Conservation (phyloP, 2,113 vertebrate genomes). For the Ascaphus truei region DNA sequence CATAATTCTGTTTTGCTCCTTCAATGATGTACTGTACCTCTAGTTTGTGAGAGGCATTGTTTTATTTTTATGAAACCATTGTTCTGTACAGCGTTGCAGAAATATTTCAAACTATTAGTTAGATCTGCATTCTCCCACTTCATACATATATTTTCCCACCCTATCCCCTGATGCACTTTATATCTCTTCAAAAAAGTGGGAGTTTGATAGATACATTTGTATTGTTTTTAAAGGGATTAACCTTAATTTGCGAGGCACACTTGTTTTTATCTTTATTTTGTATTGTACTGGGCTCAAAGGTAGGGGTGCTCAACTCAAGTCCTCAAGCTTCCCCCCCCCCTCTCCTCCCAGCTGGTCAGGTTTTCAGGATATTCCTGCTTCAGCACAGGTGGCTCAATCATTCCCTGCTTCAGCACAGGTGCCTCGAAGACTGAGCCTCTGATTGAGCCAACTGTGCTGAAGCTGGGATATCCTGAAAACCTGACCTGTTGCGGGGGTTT, state of each 20-base stretch:
- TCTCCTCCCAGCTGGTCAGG: too few species aligned
- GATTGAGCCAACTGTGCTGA: too few species aligned
- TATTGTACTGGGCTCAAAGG: constrained; percentile 45
- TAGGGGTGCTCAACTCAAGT: too few species aligned
- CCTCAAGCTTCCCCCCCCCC: too few species aligned
- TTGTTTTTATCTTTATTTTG: constrained; percentile 48
- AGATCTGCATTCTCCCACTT: constrained; percentile 35
- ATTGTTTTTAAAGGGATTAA: constrained; percentile 57
- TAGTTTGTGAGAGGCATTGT: constrained; percentile 36
- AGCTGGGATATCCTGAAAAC: too few species aligned
- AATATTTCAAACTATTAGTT: constrained; percentile 38
- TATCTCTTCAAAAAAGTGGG: constrained; percentile 60
- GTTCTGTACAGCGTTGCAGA: constrained; percentile 42
- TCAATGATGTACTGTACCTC: not conserved
- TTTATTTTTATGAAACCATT: constrained; percentile 6
- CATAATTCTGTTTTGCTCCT: too few species aligned
- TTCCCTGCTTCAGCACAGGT: too few species aligned
- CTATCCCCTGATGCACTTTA: constrained; percentile 80
- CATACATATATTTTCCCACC: constrained; percentile 40
- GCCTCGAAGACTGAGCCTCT: too few species aligned
- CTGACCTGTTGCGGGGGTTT: too few species aligned
- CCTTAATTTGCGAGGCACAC: constrained; percentile 42
- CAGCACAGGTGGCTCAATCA: too few species aligned
- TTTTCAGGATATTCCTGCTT: too few species aligned
- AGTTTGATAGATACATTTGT: constrained; percentile 38